Evolutionary conservation across 2,888 invertebrate genomes (phyloP), one percentile per base, ranked within the genome.

Genomic region (Aleiodes alternator): DNA sequence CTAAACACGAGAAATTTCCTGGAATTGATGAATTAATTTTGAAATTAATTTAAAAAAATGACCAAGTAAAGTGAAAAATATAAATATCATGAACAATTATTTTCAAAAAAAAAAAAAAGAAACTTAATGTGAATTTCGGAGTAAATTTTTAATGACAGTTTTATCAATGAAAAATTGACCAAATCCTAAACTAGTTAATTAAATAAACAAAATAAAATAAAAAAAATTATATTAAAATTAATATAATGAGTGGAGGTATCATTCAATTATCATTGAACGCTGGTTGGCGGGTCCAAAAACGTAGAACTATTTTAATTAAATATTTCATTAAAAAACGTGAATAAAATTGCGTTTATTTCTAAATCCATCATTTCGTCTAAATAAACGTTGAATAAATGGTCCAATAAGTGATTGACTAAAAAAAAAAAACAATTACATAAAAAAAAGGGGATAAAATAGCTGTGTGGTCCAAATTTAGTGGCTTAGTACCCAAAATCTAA

Each of bases 271-370:
- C 81, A 84, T 80, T 80, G 80, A 81, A 86, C 83, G 89, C 89
- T 89, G 89, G 89, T 89, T 89, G 87, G 87, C 85, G 89, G 89
- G 89, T 88, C 89, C 89, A 89, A 89, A 85, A 87, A 88, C 85
- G 88, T 88, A 89, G 88, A 82, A 84, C 71, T 59, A 61, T 71
- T 59, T 38, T 72, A 76, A 55, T 61, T 31, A 72, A 34, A 48
- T 57, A 38, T 70, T 72, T 75, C 53, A 56, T 34, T 11, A 51
- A 43, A 9, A 43, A 64, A 12, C 16, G 12, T 8, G 23, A 68
- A 38, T 61, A 66, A 61, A 59, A 23, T 23, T 11, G 43, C 34
- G 43, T 61, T n/a, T 16, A n/a, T 31, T 34, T 59, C 50, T 59
- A 51, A 69, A 38, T 51, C 23, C 23, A 48, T 64, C 61, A 61